Base-by-base conservation (phyloP, 2,797 vertebrate species). In the Pipistrellus pygmaeus region DNA sequence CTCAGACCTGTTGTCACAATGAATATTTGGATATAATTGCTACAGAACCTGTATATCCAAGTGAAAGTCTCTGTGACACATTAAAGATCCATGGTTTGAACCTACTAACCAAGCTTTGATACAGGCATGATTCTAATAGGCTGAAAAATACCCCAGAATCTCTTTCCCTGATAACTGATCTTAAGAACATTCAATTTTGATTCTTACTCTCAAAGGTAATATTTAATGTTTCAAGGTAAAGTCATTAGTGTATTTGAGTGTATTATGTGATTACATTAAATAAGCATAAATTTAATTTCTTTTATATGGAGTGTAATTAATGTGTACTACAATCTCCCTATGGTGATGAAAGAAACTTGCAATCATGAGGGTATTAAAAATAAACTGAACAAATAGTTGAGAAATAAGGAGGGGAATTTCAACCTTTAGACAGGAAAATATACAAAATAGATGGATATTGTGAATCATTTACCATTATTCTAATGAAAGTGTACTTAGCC, bases 1-100 rank as follows among this genome's bases (percentile, higher is more conserved):
- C 97, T 97, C 94, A 98, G 96, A 93, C 93, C 93, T 95, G 95
- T 66, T 95, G 82, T 97, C 97, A 97, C 96, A 97, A 96, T 97
- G 96, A 96, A 96, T 97, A 88, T 95, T 92, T 95, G 93, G 97
- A 91, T 55, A 94, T 97, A 93, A 97, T 91, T 95, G 91, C 95
- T 95, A 66, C 48, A 95, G 95, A 96, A 96, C 90, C 95, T 97
- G 97, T 97, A 97, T 95, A 98, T 96, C 97, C 97, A 97, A 97
- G 76, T 60, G 80, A 97, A 98, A 97, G 95, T 97, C 96, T 97
- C 92, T 94, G 94, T 97, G 97, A 96, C 92, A 97, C 95, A 95
- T 96, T 93, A 97, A 93, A 92, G 73, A 97, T 57, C 93, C 95
- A 96, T 90, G 92, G 90, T 94, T 95, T 95, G 3, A 25, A 92